Conservation (phyloP, 2,888 invertebrate genomes). For the Tenthredo distinguenda region DNA sequence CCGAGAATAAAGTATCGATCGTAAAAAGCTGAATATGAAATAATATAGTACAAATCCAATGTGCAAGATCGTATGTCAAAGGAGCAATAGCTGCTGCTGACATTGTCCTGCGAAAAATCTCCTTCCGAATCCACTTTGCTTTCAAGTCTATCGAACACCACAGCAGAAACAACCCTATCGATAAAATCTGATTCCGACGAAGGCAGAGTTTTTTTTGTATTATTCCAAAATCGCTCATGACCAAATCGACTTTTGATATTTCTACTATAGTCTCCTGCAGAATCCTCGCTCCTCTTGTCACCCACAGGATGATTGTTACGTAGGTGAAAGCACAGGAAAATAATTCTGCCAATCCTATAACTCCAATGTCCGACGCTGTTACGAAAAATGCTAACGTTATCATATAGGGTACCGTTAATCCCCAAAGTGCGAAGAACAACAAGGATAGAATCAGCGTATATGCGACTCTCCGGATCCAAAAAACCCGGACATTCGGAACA, state of each 20-base stretch:
- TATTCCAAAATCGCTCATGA: background rate
- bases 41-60: background rate
- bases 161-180: background rate
- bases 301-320: background rate
- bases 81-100: background rate
- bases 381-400: background rate
- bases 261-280: background rate
- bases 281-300: slow-evolving; percentile 10
- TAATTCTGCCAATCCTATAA: background rate
- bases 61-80: background rate
- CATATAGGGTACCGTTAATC: no score
- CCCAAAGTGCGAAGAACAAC: background rate
- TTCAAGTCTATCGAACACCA: background rate
- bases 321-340: background rate
- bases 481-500: background rate
- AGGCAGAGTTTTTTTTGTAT: background rate
- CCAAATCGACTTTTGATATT: background rate
- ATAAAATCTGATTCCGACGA: background rate
- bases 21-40: background rate
- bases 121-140: background rate
- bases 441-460: background rate
- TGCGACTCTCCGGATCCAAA: no score
- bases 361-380: background rate
- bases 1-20: background rate
- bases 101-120: background rate